Conservation (phyloP, 1,140 invertebrate species). For the Ceratina australensis region DNA sequence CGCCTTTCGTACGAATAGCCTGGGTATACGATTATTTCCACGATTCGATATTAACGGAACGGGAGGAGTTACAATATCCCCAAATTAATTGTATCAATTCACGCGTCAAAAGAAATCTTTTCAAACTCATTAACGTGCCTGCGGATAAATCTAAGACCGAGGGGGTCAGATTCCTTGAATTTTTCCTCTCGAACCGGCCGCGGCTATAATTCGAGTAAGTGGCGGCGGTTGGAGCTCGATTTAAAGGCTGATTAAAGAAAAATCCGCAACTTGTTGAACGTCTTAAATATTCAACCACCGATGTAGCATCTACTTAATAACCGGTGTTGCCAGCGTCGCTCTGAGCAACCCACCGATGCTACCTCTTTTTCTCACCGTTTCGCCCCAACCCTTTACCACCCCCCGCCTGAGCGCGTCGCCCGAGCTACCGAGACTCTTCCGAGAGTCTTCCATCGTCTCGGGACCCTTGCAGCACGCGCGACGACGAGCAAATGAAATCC, state of each 20-base stretch:
- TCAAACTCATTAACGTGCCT: no score
- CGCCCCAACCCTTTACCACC: conserved; percentile 11
- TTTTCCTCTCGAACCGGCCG: conserved; percentile 34
- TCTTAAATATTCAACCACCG: conserved; percentile 79
- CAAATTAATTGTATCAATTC: no score
- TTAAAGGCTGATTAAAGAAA: conserved; percentile 77
- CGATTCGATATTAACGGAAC: no score
- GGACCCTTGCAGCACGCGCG: conserved; percentile 38
- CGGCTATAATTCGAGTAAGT: conserved; percentile 51
- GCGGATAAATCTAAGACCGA: background rate
- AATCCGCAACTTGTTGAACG: conserved; percentile 79
- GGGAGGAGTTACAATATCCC: no score
- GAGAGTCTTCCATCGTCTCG: conserved; percentile 58
- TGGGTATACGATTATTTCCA: no score
- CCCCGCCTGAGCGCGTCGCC: no score
- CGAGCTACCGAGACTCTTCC: conserved; percentile 24
- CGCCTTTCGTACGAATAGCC: no score
- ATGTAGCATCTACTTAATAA: conserved; percentile 79
- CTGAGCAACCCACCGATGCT: conserved; percentile 49
- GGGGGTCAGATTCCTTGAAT: conserved; percentile 33
- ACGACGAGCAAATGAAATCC: conserved; percentile 72
- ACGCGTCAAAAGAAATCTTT: no score
- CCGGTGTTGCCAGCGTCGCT: conserved; percentile 66
- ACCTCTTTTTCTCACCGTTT: conserved; percentile 57
- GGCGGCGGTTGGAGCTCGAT: conserved; percentile 26